Base-by-base conservation (phyloP, 2,888 invertebrate species). In the Agrochola litura region DNA sequence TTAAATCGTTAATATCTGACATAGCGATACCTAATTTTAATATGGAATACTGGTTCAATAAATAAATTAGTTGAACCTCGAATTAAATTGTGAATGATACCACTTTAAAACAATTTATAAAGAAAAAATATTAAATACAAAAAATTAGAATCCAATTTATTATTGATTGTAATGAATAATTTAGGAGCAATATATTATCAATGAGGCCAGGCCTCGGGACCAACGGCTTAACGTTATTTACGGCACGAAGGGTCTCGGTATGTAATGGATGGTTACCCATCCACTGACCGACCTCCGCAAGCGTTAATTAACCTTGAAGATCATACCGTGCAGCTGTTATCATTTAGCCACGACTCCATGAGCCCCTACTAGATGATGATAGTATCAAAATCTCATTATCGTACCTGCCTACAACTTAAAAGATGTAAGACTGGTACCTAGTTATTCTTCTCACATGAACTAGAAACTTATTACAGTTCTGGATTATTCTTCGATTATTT, bases 1-100 rank as follows among this genome's bases (percentile, higher is more conserved):
- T 56, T 12, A 56, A n/a, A n/a, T 12, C 12, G 65, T 60, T 60
- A 60, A 37, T 60, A 52, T 79, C 14, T 37, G 46, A 46, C 54
- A 6, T 46, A 37, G 2, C 3, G 22, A 2, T 41, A 41, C 37
- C 37, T 9, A 22, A n/a, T 41, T 60, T 60, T 9, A 54, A 25
- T 25, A 12, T 54, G 12, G 30, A 37, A 37, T 69, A 46, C 43
- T 25, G 52, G n/a, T 66, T 30, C 41, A 14, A 54, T 73, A 46
- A n/a, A 64, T 19, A n/a, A 19, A 37, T 64, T 52, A 16, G 4
- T n/a, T 43, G 37, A 78, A 49, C 19, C 6, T 60, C 58, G 10
- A 54, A 12, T 46, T 52, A 16, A 54, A 61, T 54, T 43, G 0
- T n/a, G 6, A 49, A 79, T 79, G 52, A 73, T n/a, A 81, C 12